Evolutionary conservation across 1,140 invertebrate genomes (phyloP).

Genomic region (Diachasma alloeum): DNA sequence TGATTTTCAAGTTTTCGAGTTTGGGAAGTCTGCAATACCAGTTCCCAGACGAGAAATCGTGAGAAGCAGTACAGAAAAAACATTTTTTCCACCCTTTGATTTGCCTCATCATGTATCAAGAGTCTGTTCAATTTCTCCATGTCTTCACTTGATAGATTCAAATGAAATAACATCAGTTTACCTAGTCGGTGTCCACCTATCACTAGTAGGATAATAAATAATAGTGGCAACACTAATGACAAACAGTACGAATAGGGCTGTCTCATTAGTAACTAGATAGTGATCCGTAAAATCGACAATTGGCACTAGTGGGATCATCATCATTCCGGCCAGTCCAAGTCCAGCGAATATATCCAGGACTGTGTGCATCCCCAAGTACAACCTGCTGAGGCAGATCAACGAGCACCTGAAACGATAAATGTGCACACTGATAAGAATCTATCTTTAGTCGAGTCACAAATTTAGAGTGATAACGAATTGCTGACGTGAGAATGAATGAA

Average conservation of each 20-base stretch:
- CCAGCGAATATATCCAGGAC: constrained; percentile 84
- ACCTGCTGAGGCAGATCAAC: constrained; percentile 82
- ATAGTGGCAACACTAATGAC: constrained; percentile 72
- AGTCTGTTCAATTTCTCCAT: too few relatives aligned
- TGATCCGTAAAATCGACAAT: constrained; percentile 77
- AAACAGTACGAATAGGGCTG: constrained; percentile 73
- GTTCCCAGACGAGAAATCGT: too few relatives aligned
- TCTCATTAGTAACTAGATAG: constrained; percentile 74
- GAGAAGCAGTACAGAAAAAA: too few relatives aligned
- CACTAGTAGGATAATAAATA: constrained; percentile 76
- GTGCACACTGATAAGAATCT: not conserved
- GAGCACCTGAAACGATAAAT: constrained; percentile 70
- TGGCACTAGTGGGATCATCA: constrained; percentile 79
- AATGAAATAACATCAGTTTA: constrained; percentile 53
- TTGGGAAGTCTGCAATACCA: too few relatives aligned
- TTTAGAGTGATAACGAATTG: not conserved
- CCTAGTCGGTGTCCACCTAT: constrained; percentile 85
- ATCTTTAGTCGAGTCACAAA: too few relatives aligned
- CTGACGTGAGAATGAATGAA: too few relatives aligned
- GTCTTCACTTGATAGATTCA: too few relatives aligned
- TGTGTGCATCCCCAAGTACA: constrained; percentile 94
- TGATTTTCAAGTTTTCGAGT: too few relatives aligned
- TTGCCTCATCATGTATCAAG: too few relatives aligned
- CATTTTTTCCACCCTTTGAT: too few relatives aligned
- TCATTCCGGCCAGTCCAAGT: constrained; percentile 70